Base-by-base conservation (phyloP, 64 coral and sea anemone genomes). In the Platygyra sinensis region DNA sequence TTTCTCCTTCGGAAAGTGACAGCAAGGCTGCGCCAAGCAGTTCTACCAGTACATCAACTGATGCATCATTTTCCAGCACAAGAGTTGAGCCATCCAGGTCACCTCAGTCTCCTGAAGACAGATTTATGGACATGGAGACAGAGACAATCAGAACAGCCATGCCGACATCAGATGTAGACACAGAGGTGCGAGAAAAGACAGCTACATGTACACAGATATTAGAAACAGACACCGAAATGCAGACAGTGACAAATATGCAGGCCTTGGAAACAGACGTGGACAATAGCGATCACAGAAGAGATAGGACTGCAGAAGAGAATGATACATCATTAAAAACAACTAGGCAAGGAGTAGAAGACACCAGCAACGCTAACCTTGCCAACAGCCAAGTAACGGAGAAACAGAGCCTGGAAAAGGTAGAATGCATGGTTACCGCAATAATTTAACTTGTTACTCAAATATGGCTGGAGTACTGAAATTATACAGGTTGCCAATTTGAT, bases 41-140 rank as follows among this genome's bases (percentile, higher is more conserved):
- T 17, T 67, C 62, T 39, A 64, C 74, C 15, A 63, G 52, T 33
- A 79, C 88, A 39, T 79, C 73, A 78, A 80, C 90, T 71, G 67
- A 17, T 22, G 59, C 60, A 9, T 78, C 83, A 72, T 59, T 17
- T 72, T 79, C 55, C 42, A 78, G 72, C 52, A 77, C 86, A 36
- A 16, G 30, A 32, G 59, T 30, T 42, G 72, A 74, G 52, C 51
- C 72, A 20, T 33, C 72, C 4, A 76, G n/a, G 20, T 61, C 86
- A 38, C 20, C 22, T 38, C 46, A 59, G 17, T 16, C 38, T 61
- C 30, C 38, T 38, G 86, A 74, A 5, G 32, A 74, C 33, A 88
- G 15, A 30, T 8, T 24, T 60, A 19, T 60, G 24, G 86, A 76
- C 17, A 36, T 69, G 13, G 42, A 65, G 19, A 36, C 24, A 57